Conservation (phyloP, 2,888 invertebrate genomes). For the Hirudinaria manillensis region DNA sequence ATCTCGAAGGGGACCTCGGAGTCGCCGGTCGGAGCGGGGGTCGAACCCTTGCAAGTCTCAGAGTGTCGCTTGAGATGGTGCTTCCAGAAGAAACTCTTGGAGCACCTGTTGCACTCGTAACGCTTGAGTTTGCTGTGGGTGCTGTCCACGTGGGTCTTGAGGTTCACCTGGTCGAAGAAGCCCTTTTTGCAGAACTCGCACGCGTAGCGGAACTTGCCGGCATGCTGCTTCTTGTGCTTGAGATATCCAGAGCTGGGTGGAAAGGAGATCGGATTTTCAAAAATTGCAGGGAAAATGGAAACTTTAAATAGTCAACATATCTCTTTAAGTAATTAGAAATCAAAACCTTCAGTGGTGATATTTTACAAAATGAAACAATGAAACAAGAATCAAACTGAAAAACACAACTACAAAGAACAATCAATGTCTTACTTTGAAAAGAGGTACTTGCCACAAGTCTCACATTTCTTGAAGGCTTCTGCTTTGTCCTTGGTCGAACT, state of each 20-base stretch:
- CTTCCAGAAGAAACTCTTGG: conserved; percentile 41
- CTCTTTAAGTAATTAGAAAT: too few species aligned
- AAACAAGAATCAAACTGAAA: not conserved
- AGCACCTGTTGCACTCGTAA: conserved; percentile 35
- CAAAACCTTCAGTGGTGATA: too few species aligned
- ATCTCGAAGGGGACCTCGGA: not conserved
- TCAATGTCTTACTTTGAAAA: conserved; percentile 30
- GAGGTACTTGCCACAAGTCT: conserved; percentile 38
- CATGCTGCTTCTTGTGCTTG: conserved; percentile 39
- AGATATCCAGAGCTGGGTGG: conserved; percentile 36
- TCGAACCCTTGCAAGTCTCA: conserved; percentile 26
- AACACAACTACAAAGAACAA: not conserved
- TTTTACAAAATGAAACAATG: not conserved
- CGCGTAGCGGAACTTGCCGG: conserved; percentile 36
- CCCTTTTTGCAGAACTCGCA: conserved; percentile 37
- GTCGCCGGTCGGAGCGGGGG: not conserved
- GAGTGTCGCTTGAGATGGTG: conserved; percentile 40
- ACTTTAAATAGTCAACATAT: not conserved
- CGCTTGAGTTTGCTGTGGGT: conserved; percentile 39
- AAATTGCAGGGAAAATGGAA: not conserved
- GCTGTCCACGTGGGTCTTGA: conserved; percentile 37
- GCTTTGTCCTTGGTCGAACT: conserved; percentile 34
- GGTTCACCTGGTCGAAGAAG: conserved; percentile 39
- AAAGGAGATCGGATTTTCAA: not conserved
- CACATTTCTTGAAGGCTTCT: conserved; percentile 37